These are phyloP conservation scores for Xerus rutilus DNA, from an alignment of 2,797 vertebrate species.

Conservation along the genomic window DNA sequence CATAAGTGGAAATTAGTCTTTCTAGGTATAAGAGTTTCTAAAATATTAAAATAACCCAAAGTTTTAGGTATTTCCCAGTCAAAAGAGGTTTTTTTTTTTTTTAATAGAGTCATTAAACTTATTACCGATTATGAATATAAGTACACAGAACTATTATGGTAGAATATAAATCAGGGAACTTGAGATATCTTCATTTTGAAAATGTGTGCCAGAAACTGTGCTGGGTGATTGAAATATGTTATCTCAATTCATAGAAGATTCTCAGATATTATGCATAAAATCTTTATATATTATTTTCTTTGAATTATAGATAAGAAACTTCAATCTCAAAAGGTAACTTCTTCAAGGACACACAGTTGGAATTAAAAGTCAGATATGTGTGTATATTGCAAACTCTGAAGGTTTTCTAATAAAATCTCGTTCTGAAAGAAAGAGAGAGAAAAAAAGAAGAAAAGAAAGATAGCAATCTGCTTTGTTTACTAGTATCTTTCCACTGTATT, in stretches of 20 bases:
- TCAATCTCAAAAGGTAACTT: constrained; percentile 18
- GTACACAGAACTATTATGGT: not conserved
- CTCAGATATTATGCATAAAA: constrained; percentile 2
- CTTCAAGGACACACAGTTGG: not conserved
- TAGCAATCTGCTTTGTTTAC: not conserved
- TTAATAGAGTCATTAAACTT: constrained; percentile 3
- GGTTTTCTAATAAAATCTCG: not conserved
- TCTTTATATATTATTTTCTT: not conserved
- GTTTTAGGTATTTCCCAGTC: not conserved
- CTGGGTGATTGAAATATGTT: not conserved
- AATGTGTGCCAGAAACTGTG: not conserved
- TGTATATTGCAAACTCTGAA: not conserved
- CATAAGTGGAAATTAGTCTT: constrained; percentile 21
- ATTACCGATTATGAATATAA: not conserved
- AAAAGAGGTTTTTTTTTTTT: not conserved
- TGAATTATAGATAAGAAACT: constrained; percentile 1
- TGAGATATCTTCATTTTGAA: not conserved
- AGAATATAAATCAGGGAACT: not conserved
- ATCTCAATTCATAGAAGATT: not conserved
- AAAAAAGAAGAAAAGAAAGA: not conserved
- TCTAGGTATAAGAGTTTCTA: not conserved
- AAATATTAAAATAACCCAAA: constrained; percentile 7
- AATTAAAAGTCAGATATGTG: not conserved
- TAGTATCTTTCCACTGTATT: not conserved
- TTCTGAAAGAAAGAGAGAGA: not conserved